phyloP scores from a whole-genome alignment of 2,113 vertebrate species.

The Poeciliopsis retropinna region DNA sequence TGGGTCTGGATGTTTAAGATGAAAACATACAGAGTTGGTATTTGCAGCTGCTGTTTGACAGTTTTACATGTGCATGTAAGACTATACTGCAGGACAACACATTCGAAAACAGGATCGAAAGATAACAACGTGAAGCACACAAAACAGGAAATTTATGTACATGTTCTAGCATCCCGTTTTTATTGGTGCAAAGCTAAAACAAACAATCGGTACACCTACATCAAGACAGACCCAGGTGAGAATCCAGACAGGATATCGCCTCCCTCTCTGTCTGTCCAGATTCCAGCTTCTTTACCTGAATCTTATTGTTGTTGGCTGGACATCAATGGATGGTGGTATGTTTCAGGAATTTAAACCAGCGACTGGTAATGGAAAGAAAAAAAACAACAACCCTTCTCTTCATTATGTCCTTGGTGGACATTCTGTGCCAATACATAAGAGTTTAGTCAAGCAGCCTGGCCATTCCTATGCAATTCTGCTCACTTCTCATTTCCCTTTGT shows the following conservation, averaged over 20 bases:
- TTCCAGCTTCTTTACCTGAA: not conserved
- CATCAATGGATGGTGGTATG: not conserved
- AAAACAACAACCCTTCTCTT: not conserved
- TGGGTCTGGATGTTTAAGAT: not conserved
- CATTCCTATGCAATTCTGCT: too few species aligned
- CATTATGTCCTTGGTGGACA: conserved; percentile 10
- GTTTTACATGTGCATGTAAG: not conserved
- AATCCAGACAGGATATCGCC: conserved; percentile 49
- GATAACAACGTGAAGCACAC: not conserved
- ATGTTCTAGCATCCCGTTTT: conserved; percentile 11
- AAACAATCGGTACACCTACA: conserved; percentile 45
- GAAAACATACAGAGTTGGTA: not conserved
- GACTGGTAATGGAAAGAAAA: not conserved
- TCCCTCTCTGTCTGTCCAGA: not conserved
- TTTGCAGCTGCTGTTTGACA: conserved; percentile 5
- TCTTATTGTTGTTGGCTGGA: conserved; percentile 7
- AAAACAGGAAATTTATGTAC: conserved; percentile 45
- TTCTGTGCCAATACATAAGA: not conserved
- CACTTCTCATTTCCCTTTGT: too few species aligned
- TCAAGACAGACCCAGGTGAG: conserved; percentile 31
- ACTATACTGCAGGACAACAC: not conserved
- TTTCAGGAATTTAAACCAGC: not conserved
- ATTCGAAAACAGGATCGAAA: conserved; percentile 21
- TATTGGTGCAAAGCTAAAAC: conserved; percentile 18
- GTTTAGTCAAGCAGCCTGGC: not conserved